A percentile compares a stretch with the other conserved stretches of the same genome.
phyloP scores from a whole-genome alignment of 2,888 invertebrate genomes.

The Didymodactylos carnosus region DNA sequence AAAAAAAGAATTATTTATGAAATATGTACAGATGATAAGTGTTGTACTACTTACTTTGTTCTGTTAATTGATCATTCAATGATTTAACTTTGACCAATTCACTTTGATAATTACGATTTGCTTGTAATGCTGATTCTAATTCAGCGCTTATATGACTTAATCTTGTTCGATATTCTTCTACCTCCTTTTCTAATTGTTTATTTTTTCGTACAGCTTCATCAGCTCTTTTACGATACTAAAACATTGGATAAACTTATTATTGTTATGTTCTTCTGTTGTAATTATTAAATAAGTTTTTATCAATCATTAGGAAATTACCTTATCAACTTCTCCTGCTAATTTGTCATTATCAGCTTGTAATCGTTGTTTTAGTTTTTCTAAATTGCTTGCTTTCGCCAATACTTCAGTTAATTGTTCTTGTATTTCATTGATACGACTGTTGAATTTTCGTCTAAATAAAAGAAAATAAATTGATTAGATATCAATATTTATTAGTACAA shows the following conservation, averaged over 20 bases:
- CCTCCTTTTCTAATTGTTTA: constrained; percentile 12
- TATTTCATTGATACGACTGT: constrained; percentile 4
- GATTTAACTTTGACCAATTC: constrained; percentile 8
- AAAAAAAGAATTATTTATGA: too few species aligned
- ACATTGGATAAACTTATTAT: not conserved
- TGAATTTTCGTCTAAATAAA: constrained; percentile 11
- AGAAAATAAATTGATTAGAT: not conserved
- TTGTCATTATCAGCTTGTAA: constrained; percentile 10
- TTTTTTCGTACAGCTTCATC: constrained; percentile 6
- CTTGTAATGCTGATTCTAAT: constrained; percentile 13
- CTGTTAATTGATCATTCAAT: constrained; percentile 2
- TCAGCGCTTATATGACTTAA: constrained; percentile 3
- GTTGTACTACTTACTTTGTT: too few species aligned
- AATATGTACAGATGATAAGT: too few species aligned
- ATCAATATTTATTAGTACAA: not conserved
- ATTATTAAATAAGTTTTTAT: not conserved
- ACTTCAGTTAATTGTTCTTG: constrained; percentile 10
- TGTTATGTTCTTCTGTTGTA: too few species aligned
- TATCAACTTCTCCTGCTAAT: constrained; percentile 1
- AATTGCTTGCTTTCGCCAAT: constrained; percentile 3
- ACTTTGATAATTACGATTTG: constrained; percentile 7
- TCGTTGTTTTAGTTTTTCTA: constrained; percentile 11
- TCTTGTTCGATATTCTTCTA: constrained; percentile 2
- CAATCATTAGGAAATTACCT: too few species aligned
- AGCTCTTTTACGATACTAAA: constrained; percentile 3